Percentiles rank a stretch among this genome's conserved stretches.
These are phyloP conservation scores for Drosophila affinis DNA, from an alignment of 2,888 invertebrate genomes.

Conservation along the genomic window DNA sequence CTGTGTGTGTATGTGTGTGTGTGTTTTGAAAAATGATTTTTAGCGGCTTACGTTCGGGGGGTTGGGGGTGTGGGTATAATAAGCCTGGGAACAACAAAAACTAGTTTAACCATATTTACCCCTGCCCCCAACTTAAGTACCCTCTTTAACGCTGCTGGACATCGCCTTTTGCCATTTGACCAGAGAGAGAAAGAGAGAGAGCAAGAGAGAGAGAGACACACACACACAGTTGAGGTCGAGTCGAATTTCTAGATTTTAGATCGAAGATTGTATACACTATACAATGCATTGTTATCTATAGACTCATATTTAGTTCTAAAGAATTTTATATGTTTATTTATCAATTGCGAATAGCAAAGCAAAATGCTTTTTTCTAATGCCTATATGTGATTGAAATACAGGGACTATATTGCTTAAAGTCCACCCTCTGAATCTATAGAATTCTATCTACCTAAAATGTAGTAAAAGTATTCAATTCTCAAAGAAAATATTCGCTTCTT, in stretches of 20 bases:
- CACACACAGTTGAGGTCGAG: neutral
- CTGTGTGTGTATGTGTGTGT: conserved; percentile 49
- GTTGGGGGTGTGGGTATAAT: neutral
- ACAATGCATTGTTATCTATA: too few relatives aligned
- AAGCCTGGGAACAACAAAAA: conserved; percentile 34
- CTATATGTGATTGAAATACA: too few relatives aligned
- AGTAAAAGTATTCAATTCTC: too few relatives aligned
- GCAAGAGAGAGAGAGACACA: neutral
- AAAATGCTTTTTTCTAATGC: too few relatives aligned
- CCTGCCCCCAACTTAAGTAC: neutral
- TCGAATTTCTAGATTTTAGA: neutral
- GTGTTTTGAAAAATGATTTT: conserved; percentile 71
- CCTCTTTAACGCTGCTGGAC: conserved; percentile 52
- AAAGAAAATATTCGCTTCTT: too few relatives aligned
- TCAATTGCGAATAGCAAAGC: neutral
- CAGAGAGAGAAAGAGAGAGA: neutral
- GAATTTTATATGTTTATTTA: neutral
- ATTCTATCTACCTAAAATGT: too few relatives aligned
- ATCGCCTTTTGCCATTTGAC: conserved; percentile 49
- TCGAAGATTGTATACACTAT: neutral
- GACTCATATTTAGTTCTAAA: too few relatives aligned
- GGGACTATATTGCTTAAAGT: too few relatives aligned
- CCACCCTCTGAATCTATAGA: too few relatives aligned
- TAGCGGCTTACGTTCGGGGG: conserved; percentile 58
- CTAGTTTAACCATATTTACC: conserved; percentile 34